Evolutionary conservation across 2,797 vertebrate species (phyloP), one percentile per base, ranked within the genome.

Genomic region (Lutjanus argentimaculatus): DNA sequence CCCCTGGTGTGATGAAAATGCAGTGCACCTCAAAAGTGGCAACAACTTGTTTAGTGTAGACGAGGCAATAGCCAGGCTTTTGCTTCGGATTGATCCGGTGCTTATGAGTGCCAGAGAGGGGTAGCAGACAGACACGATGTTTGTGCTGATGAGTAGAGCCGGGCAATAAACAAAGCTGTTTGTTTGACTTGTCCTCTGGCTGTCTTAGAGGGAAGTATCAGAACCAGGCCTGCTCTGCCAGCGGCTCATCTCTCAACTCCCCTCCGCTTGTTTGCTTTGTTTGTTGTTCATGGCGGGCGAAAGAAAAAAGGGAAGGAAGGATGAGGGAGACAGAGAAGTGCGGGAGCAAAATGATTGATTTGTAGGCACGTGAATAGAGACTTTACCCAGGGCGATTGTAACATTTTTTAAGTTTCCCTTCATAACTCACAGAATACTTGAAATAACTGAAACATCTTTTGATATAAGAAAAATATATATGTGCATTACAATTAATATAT

Each of bases 1-100:
- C 91, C 85, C 89, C 93, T 93, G 82, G 77, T 94, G 93, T 55
- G 59, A 16, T 3, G 17, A 70, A 76, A 71, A 65, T 48, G 70
- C 59, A 77, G 36, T 51, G 72, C 79, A 75, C 40, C 52, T 42
- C 11, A 55, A 45, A 68, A 61, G 22, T 1, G 57, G 72, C 45
- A 65, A 17, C 55, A 67, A 30, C 17, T n/a, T 57, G 52, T 73
- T 75, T 49, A 36, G 40, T 19, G 8, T 2, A 55, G 25, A 74
- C 36, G 10, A 13, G 42, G 16, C 11, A 48, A 25, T 8, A 19
- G 30, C 21, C 6, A 36, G 21, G 51, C 51, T 21, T 46, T 65
- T 86, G 62, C 49, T 85, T 70, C 42, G 42, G 59, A 89, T 83
- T 83, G 64, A 89, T 89, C 19, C 1, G 1, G 16, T 8, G 72